Conservation (phyloP, 2,888 invertebrate genomes). For the Eupelmus urozonus region DNA sequence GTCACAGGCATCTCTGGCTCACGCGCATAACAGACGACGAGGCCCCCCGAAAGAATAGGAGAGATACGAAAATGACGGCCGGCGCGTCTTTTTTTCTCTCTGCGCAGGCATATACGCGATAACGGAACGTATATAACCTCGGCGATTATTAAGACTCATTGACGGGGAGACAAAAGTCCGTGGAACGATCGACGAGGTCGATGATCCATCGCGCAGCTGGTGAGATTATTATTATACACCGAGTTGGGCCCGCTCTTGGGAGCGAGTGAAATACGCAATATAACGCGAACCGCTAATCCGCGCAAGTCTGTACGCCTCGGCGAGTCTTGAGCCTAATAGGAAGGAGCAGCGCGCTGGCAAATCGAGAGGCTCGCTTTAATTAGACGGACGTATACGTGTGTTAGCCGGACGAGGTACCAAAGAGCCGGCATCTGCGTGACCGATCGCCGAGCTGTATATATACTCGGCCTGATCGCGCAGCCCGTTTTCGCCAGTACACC, state of each 20-base stretch:
- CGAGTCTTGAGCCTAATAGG: conserved; percentile 44
- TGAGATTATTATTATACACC: conserved; percentile 30
- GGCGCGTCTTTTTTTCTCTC: background rate
- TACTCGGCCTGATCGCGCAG: too few relatives aligned
- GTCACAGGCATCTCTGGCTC: conserved; percentile 11
- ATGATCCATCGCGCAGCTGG: conserved; percentile 31
- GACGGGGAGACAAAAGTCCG: conserved; percentile 52
- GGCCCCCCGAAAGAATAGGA: background rate
- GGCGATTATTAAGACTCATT: conserved; percentile 51
- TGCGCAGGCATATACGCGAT: background rate
- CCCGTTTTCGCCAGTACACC: too few relatives aligned
- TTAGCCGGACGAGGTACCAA: background rate
- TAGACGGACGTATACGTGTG: conserved; percentile 36
- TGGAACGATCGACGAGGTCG: conserved; percentile 28
- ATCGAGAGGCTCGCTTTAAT: conserved; percentile 52
- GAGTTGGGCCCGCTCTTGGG: background rate
- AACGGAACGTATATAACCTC: conserved; percentile 8
- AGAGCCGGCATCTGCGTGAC: conserved; percentile 31
- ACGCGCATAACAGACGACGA: background rate
- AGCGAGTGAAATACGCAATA: conserved; percentile 26
- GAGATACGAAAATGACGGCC: conserved; percentile 41
- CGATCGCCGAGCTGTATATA: conserved; percentile 31
- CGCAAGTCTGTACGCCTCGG: conserved; percentile 35
- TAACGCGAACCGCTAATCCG: conserved; percentile 38
- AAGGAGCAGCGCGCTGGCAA: conserved; percentile 37